Conservation (phyloP, 2,113 vertebrate genomes). For the Syngnathus typhle region DNA sequence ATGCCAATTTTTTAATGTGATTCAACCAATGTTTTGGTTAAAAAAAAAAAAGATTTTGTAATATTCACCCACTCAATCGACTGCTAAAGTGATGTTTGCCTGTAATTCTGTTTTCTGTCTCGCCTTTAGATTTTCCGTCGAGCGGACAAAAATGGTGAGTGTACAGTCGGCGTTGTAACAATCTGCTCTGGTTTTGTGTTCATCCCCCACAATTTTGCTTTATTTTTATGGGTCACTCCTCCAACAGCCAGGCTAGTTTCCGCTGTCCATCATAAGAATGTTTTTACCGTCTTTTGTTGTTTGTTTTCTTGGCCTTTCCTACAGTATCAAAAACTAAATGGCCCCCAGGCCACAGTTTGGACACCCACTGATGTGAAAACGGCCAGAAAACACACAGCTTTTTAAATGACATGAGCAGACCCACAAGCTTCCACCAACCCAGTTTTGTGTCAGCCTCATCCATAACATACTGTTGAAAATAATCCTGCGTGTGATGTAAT, state of each 20-base stretch:
- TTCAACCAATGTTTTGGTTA: background rate
- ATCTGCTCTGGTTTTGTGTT: background rate
- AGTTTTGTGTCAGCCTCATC: background rate
- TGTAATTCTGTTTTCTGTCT: background rate
- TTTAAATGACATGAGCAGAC: background rate
- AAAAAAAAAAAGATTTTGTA: background rate
- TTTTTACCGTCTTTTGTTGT: background rate
- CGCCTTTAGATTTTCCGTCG: conserved; percentile 71
- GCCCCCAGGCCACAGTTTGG: no score
- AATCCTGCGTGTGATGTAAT: background rate
- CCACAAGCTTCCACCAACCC: background rate
- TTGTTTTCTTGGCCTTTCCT: background rate
- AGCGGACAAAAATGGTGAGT: conserved; percentile 76
- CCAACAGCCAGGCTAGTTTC: background rate
- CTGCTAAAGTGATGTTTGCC: conserved; percentile 1
- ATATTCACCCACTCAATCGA: background rate
- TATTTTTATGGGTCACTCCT: background rate
- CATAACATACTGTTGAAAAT: background rate
- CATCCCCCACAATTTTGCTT: background rate
- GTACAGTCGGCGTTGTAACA: conserved; percentile 10
- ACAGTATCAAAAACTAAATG: no score
- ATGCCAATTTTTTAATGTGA: background rate
- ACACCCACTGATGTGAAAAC: background rate
- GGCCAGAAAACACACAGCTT: background rate
- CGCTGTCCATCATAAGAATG: background rate